Evolutionary conservation across 2,797 vertebrate genomes (phyloP).

Genomic region (Micropoecilia bifurca): DNA sequence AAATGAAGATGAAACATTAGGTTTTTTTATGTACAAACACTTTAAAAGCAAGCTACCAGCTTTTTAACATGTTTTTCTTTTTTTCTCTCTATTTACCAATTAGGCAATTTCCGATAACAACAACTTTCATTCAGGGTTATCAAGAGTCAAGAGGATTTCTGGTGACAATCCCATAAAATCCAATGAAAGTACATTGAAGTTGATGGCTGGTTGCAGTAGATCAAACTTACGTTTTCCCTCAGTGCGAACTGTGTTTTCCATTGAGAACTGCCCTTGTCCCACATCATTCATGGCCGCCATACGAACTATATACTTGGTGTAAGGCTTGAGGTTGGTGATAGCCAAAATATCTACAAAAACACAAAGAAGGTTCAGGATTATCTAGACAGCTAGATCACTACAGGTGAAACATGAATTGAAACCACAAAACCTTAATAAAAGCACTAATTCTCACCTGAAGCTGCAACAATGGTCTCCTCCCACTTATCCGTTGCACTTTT

Average conservation of each 20-base stretch:
- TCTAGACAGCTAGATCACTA: not conserved
- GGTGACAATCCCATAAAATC: not conserved
- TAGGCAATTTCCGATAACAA: not conserved
- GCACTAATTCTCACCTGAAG: slow-evolving; percentile 60
- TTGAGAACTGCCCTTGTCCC: slow-evolving; percentile 74
- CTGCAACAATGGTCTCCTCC: slow-evolving; percentile 48
- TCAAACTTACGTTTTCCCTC: slow-evolving; percentile 72
- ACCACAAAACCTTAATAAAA: not conserved
- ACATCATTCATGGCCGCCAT: slow-evolving; percentile 74
- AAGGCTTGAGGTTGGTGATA: slow-evolving; percentile 65
- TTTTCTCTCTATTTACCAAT: not conserved
- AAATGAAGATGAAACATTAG: not conserved
- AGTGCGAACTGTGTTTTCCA: slow-evolving; percentile 53
- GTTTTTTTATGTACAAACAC: not conserved
- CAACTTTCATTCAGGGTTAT: not conserved
- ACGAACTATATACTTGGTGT: slow-evolving; percentile 73
- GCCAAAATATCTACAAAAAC: slow-evolving; percentile 53
- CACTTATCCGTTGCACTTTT: slow-evolving; percentile 56
- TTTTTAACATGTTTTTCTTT: not conserved
- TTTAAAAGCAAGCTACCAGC: no score
- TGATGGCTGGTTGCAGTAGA: not conserved
- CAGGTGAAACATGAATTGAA: not conserved
- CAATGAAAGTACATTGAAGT: not conserved
- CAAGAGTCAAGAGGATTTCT: not conserved
- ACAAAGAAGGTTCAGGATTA: slow-evolving; percentile 1